A percentile compares a stretch with the other conserved stretches of the same genome.
phyloP scores from a whole-genome alignment of 1,140 invertebrate genomes.

The Cataglyphis hispanica region DNA sequence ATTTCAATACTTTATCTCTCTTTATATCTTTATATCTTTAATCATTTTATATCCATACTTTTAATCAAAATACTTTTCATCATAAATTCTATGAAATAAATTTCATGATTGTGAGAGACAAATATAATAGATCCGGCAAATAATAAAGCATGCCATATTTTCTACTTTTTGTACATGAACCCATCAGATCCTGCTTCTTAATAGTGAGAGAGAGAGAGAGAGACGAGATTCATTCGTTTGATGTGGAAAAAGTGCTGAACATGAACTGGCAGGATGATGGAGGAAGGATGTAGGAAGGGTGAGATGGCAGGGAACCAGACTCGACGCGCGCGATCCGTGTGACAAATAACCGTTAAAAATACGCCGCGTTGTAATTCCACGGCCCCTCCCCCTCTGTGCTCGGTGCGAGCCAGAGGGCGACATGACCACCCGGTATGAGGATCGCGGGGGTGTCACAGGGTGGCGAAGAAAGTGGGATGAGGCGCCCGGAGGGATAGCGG shows the following conservation, averaged over 20 bases:
- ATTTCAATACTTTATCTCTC: neutral
- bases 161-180: too few species aligned
- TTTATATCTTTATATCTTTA: neutral
- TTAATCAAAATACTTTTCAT: neutral
- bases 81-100: constrained; percentile 3
- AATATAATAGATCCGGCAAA: too few species aligned
- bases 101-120: neutral
- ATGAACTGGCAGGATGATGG: too few species aligned
- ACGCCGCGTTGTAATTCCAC: constrained; percentile 78
- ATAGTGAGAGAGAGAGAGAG: too few species aligned
- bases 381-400: constrained; percentile 32
- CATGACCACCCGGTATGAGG: constrained; percentile 82
- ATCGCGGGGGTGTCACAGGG: constrained; percentile 68
- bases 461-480: constrained; percentile 45
- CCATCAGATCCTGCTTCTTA: too few species aligned
- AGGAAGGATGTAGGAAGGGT: constrained; percentile 37
- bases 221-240: constrained; percentile 77
- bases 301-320: constrained; percentile 43
- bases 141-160: constrained; percentile 70
- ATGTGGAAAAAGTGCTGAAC: neutral
- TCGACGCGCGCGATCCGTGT: constrained; percentile 72
- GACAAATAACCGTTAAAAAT: constrained; percentile 87
- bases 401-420: constrained; percentile 44
- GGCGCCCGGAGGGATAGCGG: constrained; percentile 62
- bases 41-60: neutral